These are phyloP conservation scores for Gymnocheta viridis DNA, from an alignment of 2,888 invertebrate species.

Conservation along the genomic window DNA sequence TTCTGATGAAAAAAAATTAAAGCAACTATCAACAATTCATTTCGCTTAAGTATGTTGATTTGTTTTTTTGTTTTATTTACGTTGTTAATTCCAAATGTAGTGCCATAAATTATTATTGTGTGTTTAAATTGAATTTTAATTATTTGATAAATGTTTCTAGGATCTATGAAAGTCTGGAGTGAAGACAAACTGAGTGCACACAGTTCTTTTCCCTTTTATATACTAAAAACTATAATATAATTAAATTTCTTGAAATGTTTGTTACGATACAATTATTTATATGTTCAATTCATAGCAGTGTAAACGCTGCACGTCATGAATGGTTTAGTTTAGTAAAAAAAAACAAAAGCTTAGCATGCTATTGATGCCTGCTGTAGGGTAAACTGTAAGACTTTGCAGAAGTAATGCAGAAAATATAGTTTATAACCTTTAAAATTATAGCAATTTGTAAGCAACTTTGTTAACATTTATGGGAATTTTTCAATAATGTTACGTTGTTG, in stretches of 20 bases:
- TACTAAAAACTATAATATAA: no score
- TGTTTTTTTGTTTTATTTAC: background rate
- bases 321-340: no score
- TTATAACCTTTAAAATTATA: slow-evolving; percentile 63
- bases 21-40: background rate
- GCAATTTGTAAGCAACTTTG: slow-evolving; percentile 65
- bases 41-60: background rate
- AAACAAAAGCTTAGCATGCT: background rate
- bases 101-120: slow-evolving; percentile 31
- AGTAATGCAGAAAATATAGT: slow-evolving; percentile 4
- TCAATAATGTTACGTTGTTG: slow-evolving; percentile 27
- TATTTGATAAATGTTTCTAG: background rate
- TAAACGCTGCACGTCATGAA: no score
- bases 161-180: no score
- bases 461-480: slow-evolving; percentile 63
- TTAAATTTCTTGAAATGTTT: no score
- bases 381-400: slow-evolving; percentile 5
- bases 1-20: background rate
- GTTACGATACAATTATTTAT: no score
- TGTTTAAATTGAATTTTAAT: slow-evolving; percentile 55
- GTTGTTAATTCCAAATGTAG: background rate
- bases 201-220: no score
- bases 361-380: background rate
- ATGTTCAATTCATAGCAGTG: no score
- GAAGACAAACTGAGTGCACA: background rate